Conservation (phyloP, 1,140 invertebrate species). For the Rhopalosiphum padi region DNA sequence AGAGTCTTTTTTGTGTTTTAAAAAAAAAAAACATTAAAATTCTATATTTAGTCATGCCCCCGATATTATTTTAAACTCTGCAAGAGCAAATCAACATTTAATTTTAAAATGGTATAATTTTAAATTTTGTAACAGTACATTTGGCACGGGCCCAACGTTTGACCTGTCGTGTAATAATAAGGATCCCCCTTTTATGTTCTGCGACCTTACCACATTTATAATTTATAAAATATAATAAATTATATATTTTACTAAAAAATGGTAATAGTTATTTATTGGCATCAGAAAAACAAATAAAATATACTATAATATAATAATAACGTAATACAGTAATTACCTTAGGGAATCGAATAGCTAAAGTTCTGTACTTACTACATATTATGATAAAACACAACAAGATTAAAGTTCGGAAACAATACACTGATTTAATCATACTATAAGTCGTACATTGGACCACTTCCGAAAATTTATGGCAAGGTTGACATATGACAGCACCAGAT, state of each 20-base stretch:
- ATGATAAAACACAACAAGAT: not conserved
- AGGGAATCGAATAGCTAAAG: not conserved
- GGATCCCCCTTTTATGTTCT: not conserved
- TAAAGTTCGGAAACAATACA: not conserved
- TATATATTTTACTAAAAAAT: constrained; percentile 16
- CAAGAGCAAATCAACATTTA: too few species aligned
- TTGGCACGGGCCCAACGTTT: too few species aligned
- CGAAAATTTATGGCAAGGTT: not conserved
- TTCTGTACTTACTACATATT: constrained; percentile 15
- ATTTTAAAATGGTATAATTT: too few species aligned
- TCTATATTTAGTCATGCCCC: too few species aligned
- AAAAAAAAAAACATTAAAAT: too few species aligned
- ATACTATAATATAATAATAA: not conserved
- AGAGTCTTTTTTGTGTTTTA: too few species aligned
- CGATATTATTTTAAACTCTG: too few species aligned
- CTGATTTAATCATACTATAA: constrained; percentile 2
- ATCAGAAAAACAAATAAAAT: constrained; percentile 14
- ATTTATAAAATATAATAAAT: constrained; percentile 1
- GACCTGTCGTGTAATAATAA: not conserved
- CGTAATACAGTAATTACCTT: not conserved
- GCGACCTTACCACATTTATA: constrained; percentile 1
- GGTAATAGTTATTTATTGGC: not conserved
- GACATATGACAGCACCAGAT: not conserved
- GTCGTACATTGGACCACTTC: not conserved
- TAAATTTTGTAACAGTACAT: too few species aligned